Evolutionary conservation across 2,888 invertebrate species (phyloP).

Genomic region (Drosophila kuntzei): DNA sequence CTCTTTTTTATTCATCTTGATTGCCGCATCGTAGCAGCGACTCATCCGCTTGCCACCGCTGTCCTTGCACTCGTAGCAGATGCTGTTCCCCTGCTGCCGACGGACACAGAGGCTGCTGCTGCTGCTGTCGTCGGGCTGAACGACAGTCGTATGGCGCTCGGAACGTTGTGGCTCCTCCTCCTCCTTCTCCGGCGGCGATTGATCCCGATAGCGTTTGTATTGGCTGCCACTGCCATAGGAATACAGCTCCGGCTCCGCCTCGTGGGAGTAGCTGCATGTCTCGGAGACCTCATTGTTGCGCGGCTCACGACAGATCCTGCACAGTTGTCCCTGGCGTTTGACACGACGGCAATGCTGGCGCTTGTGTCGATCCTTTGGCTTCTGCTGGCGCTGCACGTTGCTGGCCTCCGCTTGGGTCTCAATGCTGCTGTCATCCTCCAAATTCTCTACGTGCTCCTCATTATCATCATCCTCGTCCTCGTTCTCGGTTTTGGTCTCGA

Average conservation of each 20-base stretch:
- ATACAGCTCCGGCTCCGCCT: slow-evolving; percentile 90
- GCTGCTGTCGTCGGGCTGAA: slow-evolving; percentile 33
- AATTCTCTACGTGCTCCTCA: slow-evolving; percentile 18
- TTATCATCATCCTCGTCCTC: slow-evolving; percentile 26
- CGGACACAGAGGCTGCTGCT: slow-evolving; percentile 67
- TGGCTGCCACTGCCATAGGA: slow-evolving; percentile 88
- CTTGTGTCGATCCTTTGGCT: slow-evolving; percentile 32
- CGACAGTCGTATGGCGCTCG: slow-evolving; percentile 14
- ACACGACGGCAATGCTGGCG: slow-evolving; percentile 87
- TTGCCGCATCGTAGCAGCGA: slow-evolving; percentile 69
- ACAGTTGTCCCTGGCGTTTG: slow-evolving; percentile 87
- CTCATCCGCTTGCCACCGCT: slow-evolving; percentile 56
- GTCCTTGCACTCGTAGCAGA: slow-evolving; percentile 80
- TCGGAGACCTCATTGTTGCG: slow-evolving; percentile 92
- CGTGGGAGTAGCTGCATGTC: slow-evolving; percentile 91
- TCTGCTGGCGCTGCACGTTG: slow-evolving; percentile 35
- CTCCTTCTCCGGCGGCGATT: neutral
- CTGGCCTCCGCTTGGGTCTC: slow-evolving; percentile 54
- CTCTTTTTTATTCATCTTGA: slow-evolving; percentile 1
- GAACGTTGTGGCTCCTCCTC: slow-evolving; percentile 20
- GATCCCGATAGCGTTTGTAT: slow-evolving; percentile 69
- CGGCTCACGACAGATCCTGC: slow-evolving; percentile 90
- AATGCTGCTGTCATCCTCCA: slow-evolving; percentile 31
- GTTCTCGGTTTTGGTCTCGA: slow-evolving; percentile 40
- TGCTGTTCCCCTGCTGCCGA: slow-evolving; percentile 42